Conservation (phyloP, 2,888 invertebrate species). For the Tortrix viridana region DNA sequence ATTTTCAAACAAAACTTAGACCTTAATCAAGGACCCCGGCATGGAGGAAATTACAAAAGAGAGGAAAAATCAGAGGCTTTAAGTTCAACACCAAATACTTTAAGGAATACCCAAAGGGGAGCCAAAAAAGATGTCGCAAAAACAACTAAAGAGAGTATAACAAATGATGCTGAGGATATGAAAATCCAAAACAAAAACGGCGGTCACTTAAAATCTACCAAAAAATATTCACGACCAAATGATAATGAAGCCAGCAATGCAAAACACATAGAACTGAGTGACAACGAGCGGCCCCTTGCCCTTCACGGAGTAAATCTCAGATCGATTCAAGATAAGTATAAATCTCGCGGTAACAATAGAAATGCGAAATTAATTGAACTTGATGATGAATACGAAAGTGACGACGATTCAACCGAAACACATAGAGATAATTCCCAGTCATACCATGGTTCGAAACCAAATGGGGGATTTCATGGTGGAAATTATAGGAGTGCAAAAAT, state of each 20-base stretch:
- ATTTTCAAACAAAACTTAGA: constrained; percentile 69
- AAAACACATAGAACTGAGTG: constrained; percentile 57
- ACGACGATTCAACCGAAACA: constrained; percentile 49
- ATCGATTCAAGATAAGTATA: constrained; percentile 43
- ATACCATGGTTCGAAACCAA: constrained; percentile 49
- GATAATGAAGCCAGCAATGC: constrained; percentile 50
- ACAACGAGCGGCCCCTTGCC: constrained; percentile 40
- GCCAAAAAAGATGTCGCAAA: constrained; percentile 52
- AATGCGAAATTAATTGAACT: constrained; percentile 66
- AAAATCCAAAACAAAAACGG: constrained; percentile 49
- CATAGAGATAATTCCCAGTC: constrained; percentile 57
- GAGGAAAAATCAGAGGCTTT: constrained; percentile 43
- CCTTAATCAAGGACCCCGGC: constrained; percentile 64
- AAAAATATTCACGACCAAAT: constrained; percentile 47
- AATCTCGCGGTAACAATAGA: constrained; percentile 46
- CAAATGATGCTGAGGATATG: constrained; percentile 41
- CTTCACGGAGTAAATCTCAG: constrained; percentile 66
- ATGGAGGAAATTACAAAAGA: constrained; percentile 77
- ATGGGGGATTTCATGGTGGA: constrained; percentile 68
- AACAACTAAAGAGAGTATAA: constrained; percentile 62
- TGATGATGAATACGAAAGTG: constrained; percentile 53
- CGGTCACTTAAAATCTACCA: constrained; percentile 52
- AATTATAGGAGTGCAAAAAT: constrained; percentile 72
- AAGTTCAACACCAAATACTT: constrained; percentile 45
- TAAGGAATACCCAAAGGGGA: constrained; percentile 6